A percentile compares a stretch with the other conserved stretches of the same genome.
These are phyloP conservation scores for Helicorthomorpha holstii DNA, from an alignment of 1,140 invertebrate genomes.

Conservation along the genomic window DNA sequence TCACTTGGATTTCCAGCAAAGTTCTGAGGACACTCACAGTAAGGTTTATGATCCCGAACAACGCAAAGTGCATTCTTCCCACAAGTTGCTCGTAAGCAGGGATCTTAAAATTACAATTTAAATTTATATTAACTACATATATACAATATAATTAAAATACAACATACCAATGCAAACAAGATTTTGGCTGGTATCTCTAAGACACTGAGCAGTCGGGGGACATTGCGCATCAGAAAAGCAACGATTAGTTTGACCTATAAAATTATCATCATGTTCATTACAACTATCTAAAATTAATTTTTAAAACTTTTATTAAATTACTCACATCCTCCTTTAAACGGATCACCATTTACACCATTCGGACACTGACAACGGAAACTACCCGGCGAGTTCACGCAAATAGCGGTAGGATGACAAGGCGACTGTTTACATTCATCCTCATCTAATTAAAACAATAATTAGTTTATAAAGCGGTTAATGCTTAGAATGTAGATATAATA, in stretches of 20 bases:
- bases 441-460: conserved; percentile 19
- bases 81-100: conserved; percentile 15
- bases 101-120: conserved; percentile 11
- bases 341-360: conserved; percentile 17
- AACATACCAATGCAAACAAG: background rate
- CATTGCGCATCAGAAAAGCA: background rate
- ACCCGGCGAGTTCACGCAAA: conserved; percentile 59
- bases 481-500: background rate
- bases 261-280: background rate
- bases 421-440: conserved; percentile 26
- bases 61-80: conserved; percentile 16
- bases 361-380: conserved; percentile 57
- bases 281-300: background rate
- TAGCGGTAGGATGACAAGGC: conserved; percentile 59
- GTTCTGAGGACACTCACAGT: conserved; percentile 15
- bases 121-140: background rate
- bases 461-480: background rate
- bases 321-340: conserved; percentile 15
- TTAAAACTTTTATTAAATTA: background rate
- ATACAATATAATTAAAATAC: background rate
- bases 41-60: conserved; percentile 15
- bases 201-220: background rate
- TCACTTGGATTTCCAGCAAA: conserved; percentile 12
- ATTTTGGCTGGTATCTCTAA: background rate
- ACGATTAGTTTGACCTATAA: background rate